These are phyloP conservation scores for Spisula subtruncata DNA, from an alignment of 2,888 invertebrate genomes.

Conservation along the genomic window DNA sequence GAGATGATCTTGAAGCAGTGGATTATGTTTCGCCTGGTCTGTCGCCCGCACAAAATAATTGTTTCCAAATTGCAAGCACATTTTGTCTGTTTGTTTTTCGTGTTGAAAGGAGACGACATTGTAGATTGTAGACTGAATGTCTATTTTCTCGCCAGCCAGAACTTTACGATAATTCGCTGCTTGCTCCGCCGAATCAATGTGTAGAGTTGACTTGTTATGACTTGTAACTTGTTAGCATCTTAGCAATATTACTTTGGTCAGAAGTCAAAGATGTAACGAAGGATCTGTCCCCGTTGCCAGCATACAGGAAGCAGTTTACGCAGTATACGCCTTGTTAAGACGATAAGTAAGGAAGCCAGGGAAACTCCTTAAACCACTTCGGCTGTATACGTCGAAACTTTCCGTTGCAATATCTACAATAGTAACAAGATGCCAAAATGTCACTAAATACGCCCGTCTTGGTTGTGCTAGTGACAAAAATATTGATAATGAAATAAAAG, in stretches of 20 bases:
- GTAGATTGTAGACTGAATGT: conserved; percentile 19
- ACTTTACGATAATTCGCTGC: conserved; percentile 30
- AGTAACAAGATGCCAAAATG: no score
- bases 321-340: background rate
- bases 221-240: background rate
- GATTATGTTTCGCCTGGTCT: conserved; percentile 43
- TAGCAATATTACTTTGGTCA: conserved; percentile 18
- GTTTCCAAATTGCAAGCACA: conserved; percentile 39
- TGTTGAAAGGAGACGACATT: background rate
- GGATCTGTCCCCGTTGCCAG: background rate
- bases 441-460: no score
- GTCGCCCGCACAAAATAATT: conserved; percentile 50
- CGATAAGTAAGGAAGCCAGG: conserved; percentile 37
- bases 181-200: background rate
- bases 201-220: background rate
- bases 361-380: conserved; percentile 12
- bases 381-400: no score
- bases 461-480: no score
- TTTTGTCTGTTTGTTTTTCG: conserved; percentile 5
- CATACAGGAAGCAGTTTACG: background rate
- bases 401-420: no score
- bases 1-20: conserved; percentile 14
- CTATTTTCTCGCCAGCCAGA: conserved; percentile 19
- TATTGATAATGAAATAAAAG: no score
- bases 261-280: background rate